Evolutionary conservation across 2,888 invertebrate species (phyloP), one percentile per base, ranked within the genome.

Genomic region (Lycaena phlaeas): DNA sequence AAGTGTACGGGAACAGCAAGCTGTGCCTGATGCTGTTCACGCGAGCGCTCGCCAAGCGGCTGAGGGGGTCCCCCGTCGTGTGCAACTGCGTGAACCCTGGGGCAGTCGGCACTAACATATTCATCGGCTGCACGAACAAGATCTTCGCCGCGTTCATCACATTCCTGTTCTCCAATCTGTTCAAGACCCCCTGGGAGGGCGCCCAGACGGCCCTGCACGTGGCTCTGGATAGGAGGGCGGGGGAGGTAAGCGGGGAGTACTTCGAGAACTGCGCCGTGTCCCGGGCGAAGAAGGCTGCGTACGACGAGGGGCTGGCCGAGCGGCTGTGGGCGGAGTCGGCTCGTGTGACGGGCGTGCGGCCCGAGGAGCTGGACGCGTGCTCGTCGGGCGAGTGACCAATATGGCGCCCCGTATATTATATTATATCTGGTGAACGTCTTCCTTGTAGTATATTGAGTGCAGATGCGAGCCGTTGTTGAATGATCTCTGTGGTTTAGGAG

Each of bases 1-100:
- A 64, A 25, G 47, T 66, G 6, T 92, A 92, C 52, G 74, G 90
- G 3, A 78, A 78, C 47, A 82, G 82, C 46, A 94, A 94, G 48
- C 89, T 94, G 87, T 88, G 92, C 49, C 88, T 90, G 52, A 87
- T 92, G 1, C 89, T 93, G 0, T 89, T 89, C 51, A 89, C 92
- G 0, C 74, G 87, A 27, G 94, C 94, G n/a, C 62, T 94, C 7
- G 89, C 90, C 28, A 87, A 88, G 70, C 87, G 87, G 2, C 56
- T 93, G 54, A 81, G 84, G 50, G 68, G 88, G 6, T 73, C 88
- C 1, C 88, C 88, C 36, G 89, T 95, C 0, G 90, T 91, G 0
- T 90, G 89, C 0, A 95, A 95, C 61, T 90, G 89, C 50, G 85
- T 95, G 12, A 95, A 96, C 72, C 96, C 95, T 0, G 95, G 96